Conservation (phyloP, 1,140 invertebrate species). For the Drosophila virilis region DNA sequence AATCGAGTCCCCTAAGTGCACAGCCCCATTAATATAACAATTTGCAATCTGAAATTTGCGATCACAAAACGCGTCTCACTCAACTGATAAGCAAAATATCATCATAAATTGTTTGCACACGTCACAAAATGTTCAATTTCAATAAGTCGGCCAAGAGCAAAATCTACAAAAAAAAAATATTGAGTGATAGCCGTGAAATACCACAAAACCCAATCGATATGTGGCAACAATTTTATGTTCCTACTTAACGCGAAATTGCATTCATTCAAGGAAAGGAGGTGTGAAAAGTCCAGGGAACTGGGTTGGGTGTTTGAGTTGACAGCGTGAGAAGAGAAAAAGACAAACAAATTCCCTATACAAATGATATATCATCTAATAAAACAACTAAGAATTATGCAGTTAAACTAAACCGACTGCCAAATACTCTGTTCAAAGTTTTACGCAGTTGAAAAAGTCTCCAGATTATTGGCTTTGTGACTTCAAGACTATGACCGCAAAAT, state of each 20-base stretch:
- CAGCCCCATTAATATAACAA: slow-evolving; percentile 32
- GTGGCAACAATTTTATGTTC: slow-evolving; percentile 16
- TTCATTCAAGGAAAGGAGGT: slow-evolving; percentile 13
- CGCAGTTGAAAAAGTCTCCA: too few relatives aligned
- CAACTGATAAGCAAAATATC: slow-evolving; percentile 26
- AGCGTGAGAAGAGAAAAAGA: background rate
- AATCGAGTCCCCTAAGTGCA: slow-evolving; percentile 35
- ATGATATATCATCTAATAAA: too few relatives aligned
- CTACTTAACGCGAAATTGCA: slow-evolving; percentile 10
- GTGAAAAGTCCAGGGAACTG: slow-evolving; percentile 28
- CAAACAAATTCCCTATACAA: too few relatives aligned
- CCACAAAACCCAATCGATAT: background rate
- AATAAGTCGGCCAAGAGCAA: slow-evolving; percentile 51
- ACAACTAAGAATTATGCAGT: too few relatives aligned
- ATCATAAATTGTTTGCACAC: background rate
- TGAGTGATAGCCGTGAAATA: slow-evolving; percentile 31
- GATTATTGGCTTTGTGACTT: too few relatives aligned
- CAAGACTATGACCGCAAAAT: too few relatives aligned
- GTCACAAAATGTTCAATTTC: slow-evolving; percentile 8
- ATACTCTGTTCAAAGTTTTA: too few relatives aligned
- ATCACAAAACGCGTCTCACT: slow-evolving; percentile 43
- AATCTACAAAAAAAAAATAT: background rate
- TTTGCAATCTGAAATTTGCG: slow-evolving; percentile 17
- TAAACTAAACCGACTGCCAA: too few relatives aligned
- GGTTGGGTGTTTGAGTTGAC: background rate